Percentiles rank a stretch among this genome's conserved stretches.
Conservation (phyloP, 2,113 vertebrate genomes). For the Sialia sialis region DNA sequence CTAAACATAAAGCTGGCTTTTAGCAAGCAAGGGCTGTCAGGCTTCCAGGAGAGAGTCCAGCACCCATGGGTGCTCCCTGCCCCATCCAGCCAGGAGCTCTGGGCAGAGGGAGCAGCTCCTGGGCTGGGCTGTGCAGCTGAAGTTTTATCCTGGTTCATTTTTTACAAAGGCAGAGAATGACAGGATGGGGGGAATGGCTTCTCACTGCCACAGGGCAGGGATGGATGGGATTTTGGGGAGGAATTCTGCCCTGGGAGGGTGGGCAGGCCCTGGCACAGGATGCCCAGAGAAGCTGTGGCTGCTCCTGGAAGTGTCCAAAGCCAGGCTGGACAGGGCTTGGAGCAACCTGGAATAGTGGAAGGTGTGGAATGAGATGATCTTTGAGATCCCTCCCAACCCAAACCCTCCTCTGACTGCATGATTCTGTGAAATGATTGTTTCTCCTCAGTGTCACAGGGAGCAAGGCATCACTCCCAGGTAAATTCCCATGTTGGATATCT, state of each 20-base stretch:
- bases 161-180: not conserved
- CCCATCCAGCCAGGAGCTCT: not conserved
- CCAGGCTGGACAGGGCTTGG: fast-evolving
- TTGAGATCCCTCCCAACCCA: not conserved
- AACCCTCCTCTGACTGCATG: not conserved
- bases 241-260: not conserved
- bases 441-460: not conserved
- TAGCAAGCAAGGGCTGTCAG: not conserved
- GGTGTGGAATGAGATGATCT: not conserved
- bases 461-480: not conserved
- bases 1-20: not conserved
- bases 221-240: not conserved
- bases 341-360: fast-evolving
- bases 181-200: no score
- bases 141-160: not conserved
- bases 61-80: not conserved
- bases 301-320: not conserved
- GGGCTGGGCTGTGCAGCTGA: not conserved
- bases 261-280: not conserved
- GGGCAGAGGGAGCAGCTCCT: not conserved
- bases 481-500: not conserved
- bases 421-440: not conserved
- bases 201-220: not conserved
- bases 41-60: not conserved
- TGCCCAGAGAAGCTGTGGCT: not conserved